Evolutionary conservation across 2,888 invertebrate genomes (phyloP), one percentile per base, ranked within the genome.

Genomic region (Gari tellinella): DNA sequence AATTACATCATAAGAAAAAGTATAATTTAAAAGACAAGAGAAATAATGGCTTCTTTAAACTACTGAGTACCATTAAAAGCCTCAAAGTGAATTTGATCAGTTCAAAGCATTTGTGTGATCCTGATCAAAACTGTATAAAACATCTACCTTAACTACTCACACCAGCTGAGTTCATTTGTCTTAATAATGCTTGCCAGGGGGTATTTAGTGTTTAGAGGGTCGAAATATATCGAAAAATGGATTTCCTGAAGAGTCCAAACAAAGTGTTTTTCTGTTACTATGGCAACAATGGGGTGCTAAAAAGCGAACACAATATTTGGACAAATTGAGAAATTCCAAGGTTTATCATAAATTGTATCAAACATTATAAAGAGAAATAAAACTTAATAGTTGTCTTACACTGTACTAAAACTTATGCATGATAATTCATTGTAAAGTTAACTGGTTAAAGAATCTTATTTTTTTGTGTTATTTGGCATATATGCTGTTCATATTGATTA

Each of bases 181-280:
- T 72, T 46, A 72, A 46, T 45, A 51, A 76, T 70, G 64, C 72
- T 80, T 64, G 67, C 69, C 80, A 80, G 80, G 75, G 74, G 17
- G 37, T 51, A 10, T 31, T 7, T 56, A 51, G 45, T 25, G 31
- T 26, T 25, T 21, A n/a, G 61, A 64, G 75, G 80, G 66, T 67
- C 67, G 60, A 73, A 78, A 70, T 43, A 19, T 23, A 56, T 56
- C 72, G 69, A 75, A 80, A 80, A 76, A 80, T 70, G 72, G 63
- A 46, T 51, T 23, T 23, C 25, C 25, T 19, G 8, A 8, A 23
- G n/a, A 51, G 51, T 26, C 51, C 51, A 51, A 51, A 51, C 4
- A 19, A 19, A 19, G 10, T 31, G 31, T 10, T 31, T 31, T 31
- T 10, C 31, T 31, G n/a, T 31, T 26, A 15, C 1, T 52, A 17